Evolutionary conservation across 2,888 invertebrate species (phyloP).

Genomic region (Serripes groenlandicus): DNA sequence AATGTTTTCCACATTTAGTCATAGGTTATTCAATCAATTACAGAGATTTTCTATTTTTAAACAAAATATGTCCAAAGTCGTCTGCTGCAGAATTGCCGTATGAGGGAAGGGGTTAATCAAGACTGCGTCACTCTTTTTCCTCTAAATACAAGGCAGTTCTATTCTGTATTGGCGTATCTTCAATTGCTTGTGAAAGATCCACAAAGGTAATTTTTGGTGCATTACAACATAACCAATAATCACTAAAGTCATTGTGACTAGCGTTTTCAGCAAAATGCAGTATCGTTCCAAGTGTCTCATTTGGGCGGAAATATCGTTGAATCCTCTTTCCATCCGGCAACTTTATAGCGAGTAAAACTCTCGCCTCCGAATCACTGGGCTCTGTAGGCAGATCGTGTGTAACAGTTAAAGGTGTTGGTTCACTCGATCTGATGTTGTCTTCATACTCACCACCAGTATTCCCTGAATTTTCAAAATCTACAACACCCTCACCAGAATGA

Average conservation of each 20-base stretch:
- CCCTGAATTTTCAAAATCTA: background rate
- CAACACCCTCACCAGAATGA: background rate
- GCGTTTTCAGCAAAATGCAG: constrained; percentile 75
- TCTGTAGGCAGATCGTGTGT: constrained; percentile 70
- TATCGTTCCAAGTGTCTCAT: constrained; percentile 65
- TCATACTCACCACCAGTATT: constrained; percentile 13
- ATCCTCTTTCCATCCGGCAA: constrained; percentile 75
- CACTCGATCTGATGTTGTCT: constrained; percentile 7
- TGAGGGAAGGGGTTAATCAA: too few relatives aligned
- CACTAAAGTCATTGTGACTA: constrained; percentile 62
- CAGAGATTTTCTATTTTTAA: background rate
- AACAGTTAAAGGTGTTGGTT: constrained; percentile 33
- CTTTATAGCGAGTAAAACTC: constrained; percentile 73
- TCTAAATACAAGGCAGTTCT: constrained; percentile 75
- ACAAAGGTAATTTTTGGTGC: constrained; percentile 70
- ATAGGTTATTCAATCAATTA: too few relatives aligned
- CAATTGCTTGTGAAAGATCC: constrained; percentile 59
- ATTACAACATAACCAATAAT: constrained; percentile 70
- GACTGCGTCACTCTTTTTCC: constrained; percentile 59
- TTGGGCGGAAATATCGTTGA: constrained; percentile 71
- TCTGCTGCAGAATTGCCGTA: too few relatives aligned
- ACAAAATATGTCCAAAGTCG: too few relatives aligned
- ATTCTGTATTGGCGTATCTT: constrained; percentile 69
- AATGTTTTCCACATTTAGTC: too few relatives aligned
- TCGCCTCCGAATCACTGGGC: constrained; percentile 62